Percentiles rank a stretch among this genome's conserved stretches.
phyloP scores from a whole-genome alignment of 2,113 vertebrate species.

The Caretta caretta region DNA sequence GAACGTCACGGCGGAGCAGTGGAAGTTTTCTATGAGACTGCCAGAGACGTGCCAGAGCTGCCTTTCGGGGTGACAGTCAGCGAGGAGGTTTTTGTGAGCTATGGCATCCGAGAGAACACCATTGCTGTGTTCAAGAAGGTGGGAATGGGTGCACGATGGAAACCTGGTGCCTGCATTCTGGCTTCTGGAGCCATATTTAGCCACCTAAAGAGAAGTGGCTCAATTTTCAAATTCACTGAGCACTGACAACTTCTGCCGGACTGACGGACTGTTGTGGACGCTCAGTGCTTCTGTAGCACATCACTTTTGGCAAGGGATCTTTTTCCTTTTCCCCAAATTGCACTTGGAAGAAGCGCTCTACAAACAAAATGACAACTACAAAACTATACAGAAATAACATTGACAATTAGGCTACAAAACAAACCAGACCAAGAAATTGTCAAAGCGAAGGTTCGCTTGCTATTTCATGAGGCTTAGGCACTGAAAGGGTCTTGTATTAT shows the following conservation, averaged over 20 bases:
- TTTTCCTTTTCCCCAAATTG: not conserved
- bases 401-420: not conserved
- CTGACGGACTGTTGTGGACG: not conserved
- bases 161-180: not conserved
- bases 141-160: not conserved
- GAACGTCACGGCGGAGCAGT: conserved; percentile 77
- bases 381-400: not conserved
- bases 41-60: conserved; percentile 87
- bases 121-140: conserved; percentile 90
- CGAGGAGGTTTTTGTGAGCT: conserved; percentile 69
- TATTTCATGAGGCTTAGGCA: not conserved
- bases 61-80: conserved; percentile 82
- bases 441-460: rapidly evolving
- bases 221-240: not conserved
- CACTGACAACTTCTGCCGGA: not conserved
- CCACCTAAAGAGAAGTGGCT: not conserved
- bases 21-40: conserved; percentile 81
- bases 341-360: not conserved
- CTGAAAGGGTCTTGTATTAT: not conserved
- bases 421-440: not conserved
- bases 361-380: not conserved
- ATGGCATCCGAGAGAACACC: conserved; percentile 78
- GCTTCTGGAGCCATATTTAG: not conserved
- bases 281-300: not conserved
- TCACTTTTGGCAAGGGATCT: not conserved